phyloP scores from a whole-genome alignment of 2,113 vertebrate species.

The Phoxinus phoxinus region DNA sequence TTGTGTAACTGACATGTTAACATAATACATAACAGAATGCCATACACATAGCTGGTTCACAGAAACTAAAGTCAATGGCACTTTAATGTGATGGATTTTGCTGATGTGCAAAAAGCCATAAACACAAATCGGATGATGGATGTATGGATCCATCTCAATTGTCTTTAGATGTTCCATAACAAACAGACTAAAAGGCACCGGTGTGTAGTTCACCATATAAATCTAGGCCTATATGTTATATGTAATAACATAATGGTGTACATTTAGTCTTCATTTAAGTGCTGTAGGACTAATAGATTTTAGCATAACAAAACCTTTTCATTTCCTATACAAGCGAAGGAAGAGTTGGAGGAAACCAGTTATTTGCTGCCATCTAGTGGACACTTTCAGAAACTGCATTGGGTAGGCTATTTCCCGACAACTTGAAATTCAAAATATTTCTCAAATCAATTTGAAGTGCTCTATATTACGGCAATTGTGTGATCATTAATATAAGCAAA shows the following conservation, averaged over 20 bases:
- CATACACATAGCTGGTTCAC: background rate
- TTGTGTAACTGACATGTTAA: conserved; percentile 5
- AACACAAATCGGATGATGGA: too few species aligned
- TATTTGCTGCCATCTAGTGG: conserved; percentile 57
- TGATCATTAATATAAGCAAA: background rate
- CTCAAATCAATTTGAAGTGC: background rate
- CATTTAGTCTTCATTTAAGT: background rate
- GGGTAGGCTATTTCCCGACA: background rate
- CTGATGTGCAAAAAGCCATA: background rate
- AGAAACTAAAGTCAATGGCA: background rate
- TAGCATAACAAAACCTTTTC: background rate
- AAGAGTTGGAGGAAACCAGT: background rate
- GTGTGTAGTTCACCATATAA: background rate
- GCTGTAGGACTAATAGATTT: background rate
- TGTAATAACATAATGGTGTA: background rate
- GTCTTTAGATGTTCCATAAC: background rate
- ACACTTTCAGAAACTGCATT: conserved; percentile 6
- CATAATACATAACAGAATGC: background rate
- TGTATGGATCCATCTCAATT: background rate
- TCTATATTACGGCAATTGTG: background rate
- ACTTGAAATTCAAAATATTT: background rate
- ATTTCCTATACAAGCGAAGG: background rate
- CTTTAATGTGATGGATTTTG: background rate
- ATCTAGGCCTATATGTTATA: background rate
- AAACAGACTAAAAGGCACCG: background rate